Evolutionary conservation across 2,797 vertebrate genomes (phyloP).

Genomic region (Avahi laniger): DNA sequence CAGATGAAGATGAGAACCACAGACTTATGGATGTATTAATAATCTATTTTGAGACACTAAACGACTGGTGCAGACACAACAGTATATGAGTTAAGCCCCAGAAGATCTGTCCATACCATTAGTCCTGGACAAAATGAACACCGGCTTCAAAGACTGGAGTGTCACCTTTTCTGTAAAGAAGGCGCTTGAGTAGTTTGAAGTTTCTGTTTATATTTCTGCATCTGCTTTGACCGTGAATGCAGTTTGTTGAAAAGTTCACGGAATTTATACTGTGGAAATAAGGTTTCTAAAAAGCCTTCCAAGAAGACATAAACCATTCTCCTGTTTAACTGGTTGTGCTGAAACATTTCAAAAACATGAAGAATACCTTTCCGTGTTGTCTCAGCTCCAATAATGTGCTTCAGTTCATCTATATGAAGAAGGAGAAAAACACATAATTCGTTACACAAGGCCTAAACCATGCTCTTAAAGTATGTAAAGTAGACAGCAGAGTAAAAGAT

Average conservation of each 20-base stretch:
- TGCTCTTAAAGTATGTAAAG: background rate
- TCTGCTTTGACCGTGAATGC: slow-evolving; percentile 96
- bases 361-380: slow-evolving; percentile 98
- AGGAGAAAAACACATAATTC: background rate
- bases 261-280: slow-evolving; percentile 98
- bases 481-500: background rate
- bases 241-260: slow-evolving; percentile 98
- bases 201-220: slow-evolving; percentile 94
- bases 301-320: slow-evolving; percentile 97
- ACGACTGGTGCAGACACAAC: slow-evolving; percentile 85
- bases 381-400: slow-evolving; percentile 99
- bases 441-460: background rate
- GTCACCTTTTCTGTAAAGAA: slow-evolving; percentile 98
- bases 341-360: slow-evolving; percentile 99
- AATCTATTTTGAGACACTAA: slow-evolving; percentile 84
- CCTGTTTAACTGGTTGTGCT: slow-evolving; percentile 97
- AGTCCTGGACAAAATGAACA: slow-evolving; percentile 84
- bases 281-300: slow-evolving; percentile 98
- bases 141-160: slow-evolving; percentile 84
- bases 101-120: slow-evolving; percentile 82
- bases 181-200: slow-evolving; percentile 89
- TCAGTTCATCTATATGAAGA: slow-evolving; percentile 93
- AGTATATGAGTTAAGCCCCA: slow-evolving; percentile 84
- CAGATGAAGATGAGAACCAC: slow-evolving; percentile 84
- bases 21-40: slow-evolving; percentile 85